Conservation (phyloP, 2,888 invertebrate species). For the Idaea dimidiata region DNA sequence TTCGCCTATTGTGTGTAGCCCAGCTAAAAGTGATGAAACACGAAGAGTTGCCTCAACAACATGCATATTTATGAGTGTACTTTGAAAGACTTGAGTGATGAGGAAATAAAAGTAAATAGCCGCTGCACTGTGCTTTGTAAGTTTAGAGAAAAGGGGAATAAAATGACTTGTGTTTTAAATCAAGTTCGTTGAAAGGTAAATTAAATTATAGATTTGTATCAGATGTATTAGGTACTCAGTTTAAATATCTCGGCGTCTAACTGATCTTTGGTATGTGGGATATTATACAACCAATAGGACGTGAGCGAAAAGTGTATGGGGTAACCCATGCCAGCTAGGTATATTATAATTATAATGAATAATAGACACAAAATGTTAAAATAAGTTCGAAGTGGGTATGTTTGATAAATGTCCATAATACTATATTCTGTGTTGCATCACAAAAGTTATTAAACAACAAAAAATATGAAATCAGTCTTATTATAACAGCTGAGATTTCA, state of each 20-base stretch:
- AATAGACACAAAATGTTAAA: too few relatives aligned
- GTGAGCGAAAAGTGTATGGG: too few relatives aligned
- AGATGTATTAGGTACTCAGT: neutral
- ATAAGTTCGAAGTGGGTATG: too few relatives aligned
- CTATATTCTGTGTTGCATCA: too few relatives aligned
- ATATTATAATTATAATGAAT: too few relatives aligned
- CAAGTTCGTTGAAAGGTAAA: constrained; percentile 16
- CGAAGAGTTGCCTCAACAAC: constrained; percentile 59
- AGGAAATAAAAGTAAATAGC: constrained; percentile 65
- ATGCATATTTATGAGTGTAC: constrained; percentile 74
- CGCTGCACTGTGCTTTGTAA: constrained; percentile 51
- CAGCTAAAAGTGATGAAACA: constrained; percentile 64
- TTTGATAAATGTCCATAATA: too few relatives aligned
- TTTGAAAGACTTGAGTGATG: constrained; percentile 71
- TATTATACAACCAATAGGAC: too few relatives aligned
- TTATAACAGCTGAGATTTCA: constrained; percentile 1
- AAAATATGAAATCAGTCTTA: constrained; percentile 1
- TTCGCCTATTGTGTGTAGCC: constrained; percentile 59
- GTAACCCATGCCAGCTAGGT: too few relatives aligned
- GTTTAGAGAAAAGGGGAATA: constrained; percentile 39
- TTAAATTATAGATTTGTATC: constrained; percentile 12
- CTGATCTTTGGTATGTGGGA: too few relatives aligned
- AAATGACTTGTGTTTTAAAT: constrained; percentile 36
- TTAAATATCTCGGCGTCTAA: too few relatives aligned
- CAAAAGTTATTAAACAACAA: neutral